Conservation (phyloP, 2,888 invertebrate species). For the Drosophila sordidapex region DNA sequence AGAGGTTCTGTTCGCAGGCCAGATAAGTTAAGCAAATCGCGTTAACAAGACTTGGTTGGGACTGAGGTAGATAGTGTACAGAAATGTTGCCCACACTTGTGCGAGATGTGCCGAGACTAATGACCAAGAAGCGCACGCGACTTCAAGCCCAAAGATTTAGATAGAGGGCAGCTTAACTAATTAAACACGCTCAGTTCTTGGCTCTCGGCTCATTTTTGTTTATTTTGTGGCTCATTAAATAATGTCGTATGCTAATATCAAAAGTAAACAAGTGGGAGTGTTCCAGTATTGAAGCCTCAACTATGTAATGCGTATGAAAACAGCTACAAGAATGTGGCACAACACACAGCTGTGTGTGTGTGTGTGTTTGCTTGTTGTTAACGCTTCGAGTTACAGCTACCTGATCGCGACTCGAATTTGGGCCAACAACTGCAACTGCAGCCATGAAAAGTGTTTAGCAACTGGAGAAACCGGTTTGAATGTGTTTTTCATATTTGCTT, state of each 20-base stretch:
- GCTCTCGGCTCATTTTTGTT: conserved; percentile 14
- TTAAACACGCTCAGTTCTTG: conserved; percentile 54
- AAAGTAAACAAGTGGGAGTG: conserved; percentile 5
- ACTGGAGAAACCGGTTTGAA: conserved; percentile 48
- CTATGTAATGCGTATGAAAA: conserved; percentile 6
- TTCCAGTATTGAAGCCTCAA: not conserved
- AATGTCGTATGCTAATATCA: conserved; percentile 21
- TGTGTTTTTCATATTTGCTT: not conserved
- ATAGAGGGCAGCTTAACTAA: conserved; percentile 49
- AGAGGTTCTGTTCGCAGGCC: conserved; percentile 16
- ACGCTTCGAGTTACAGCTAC: conserved; percentile 37
- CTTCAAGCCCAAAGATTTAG: conserved; percentile 37
- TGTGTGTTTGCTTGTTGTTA: conserved; percentile 22
- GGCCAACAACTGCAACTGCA: conserved; percentile 27
- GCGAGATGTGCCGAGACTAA: conserved; percentile 32
- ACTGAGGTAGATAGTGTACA: conserved; percentile 2
- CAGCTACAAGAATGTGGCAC: conserved; percentile 39
- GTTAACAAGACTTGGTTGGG: conserved; percentile 12
- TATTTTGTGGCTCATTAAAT: conserved; percentile 43
- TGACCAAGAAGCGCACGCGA: conserved; percentile 49
- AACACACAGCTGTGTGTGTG: conserved; percentile 18
- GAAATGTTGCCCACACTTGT: conserved; percentile 2
- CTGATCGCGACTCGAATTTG: conserved; percentile 42
- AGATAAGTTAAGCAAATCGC: conserved; percentile 32
- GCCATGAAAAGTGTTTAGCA: conserved; percentile 27